phyloP scores from a whole-genome alignment of 2,888 invertebrate genomes.

The Sarcophaga rosellei region DNA sequence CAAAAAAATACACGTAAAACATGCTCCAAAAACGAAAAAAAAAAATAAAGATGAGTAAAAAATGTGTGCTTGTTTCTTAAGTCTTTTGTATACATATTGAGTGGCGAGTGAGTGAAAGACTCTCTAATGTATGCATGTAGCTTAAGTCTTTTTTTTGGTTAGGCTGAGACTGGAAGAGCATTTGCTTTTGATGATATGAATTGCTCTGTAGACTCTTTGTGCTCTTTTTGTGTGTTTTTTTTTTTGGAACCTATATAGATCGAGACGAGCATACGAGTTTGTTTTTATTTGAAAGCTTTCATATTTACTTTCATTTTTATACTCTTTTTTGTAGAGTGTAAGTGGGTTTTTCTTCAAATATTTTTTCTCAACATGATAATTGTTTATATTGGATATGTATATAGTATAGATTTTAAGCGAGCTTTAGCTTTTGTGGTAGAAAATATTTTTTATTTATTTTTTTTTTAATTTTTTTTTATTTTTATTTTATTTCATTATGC shows the following conservation, averaged over 20 bases:
- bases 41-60: constrained; percentile 11
- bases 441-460: not conserved
- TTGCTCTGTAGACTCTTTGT: not conserved
- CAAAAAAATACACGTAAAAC: not conserved
- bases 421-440: too few species aligned
- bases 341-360: not conserved
- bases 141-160: constrained; percentile 42
- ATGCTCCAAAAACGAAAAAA: constrained; percentile 12
- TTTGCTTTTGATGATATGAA: constrained; percentile 17
- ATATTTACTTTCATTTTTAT: not conserved
- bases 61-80: constrained; percentile 43
- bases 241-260: not conserved
- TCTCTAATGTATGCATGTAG: constrained; percentile 19
- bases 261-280: not conserved
- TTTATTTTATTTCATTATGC: not conserved
- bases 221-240: not conserved
- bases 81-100: constrained; percentile 40
- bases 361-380: not conserved
- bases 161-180: not conserved
- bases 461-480: too few species aligned
- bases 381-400: not conserved
- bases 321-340: not conserved
- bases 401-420: too few species aligned
- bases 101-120: not conserved
- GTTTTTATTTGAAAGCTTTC: not conserved